Evolutionary conservation across 2,113 vertebrate species (phyloP), one percentile per base, ranked within the genome.

Genomic region (Benitochromis conjunctus): DNA sequence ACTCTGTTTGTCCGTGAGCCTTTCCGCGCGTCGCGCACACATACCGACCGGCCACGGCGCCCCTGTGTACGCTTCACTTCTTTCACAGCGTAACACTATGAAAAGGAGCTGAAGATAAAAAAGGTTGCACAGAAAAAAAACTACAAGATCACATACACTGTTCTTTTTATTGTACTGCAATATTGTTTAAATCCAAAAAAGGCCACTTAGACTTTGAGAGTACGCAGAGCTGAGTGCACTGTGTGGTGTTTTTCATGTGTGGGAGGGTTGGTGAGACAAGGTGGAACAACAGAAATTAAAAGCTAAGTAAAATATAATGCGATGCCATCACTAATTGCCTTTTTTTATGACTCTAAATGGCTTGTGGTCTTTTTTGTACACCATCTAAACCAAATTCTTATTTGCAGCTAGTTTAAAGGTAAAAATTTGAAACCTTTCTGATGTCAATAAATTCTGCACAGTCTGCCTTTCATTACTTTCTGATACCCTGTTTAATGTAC

Each of bases 1-100:
- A 81, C 87, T 84, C 71, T 84, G 81, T 89, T 83, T 85, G 86
- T 85, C 88, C 74, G 24, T 2, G 76, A 79, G 46, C 53, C 10
- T 54, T 60, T 41, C 9, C 18, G 9, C 74, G 51, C 46, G 31
- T 18, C 10, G 10, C 1, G 18, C 21, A 78, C 12, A 34, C 76
- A 76, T 41, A 4, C 62, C 80, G 2, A 0, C 60, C 57, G 62
- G 24, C 2, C 57, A 10, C 74, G 13, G 10, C n/a, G 85, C 53
- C 31, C 48, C 29, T 80, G 83, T 85, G 80, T 18, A 64, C 4
- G 54, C 79, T 53, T 76, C 84, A n/a, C 77, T 55, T 48, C 41
- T 66, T 51, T 19, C 54, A 60, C 85, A n/a, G 66, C 19, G 36
- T 21, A 57, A 79, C 74, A n/a, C 71, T 31, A 66, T 51, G 54